Conservation (phyloP, 2,113 vertebrate genomes). For the Sphaerodactylus townsendi region DNA sequence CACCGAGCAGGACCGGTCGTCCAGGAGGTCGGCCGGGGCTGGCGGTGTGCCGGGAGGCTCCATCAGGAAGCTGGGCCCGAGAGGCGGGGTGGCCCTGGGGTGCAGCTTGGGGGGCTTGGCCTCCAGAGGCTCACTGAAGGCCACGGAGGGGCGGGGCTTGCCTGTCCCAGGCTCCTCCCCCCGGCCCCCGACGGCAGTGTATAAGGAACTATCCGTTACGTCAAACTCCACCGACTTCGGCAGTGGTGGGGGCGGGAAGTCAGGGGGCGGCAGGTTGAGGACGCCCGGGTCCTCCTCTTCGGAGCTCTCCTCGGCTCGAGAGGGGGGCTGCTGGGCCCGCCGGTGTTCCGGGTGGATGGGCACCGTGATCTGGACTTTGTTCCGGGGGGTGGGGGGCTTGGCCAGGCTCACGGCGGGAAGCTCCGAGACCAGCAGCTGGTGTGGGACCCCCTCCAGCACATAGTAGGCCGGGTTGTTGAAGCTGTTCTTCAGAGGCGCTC, state of each 20-base stretch:
- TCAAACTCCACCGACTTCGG: conserved; percentile 80
- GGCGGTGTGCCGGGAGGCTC: conserved; percentile 46
- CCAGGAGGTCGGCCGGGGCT: conserved; percentile 53
- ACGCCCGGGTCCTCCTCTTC: conserved; percentile 84
- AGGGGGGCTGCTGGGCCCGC: conserved; percentile 57
- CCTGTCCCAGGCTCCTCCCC: conserved; percentile 39
- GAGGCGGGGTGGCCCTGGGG: conserved; percentile 51
- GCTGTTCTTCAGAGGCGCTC: conserved; percentile 85
- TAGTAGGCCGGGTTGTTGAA: conserved; percentile 98
- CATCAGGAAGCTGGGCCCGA: conserved; percentile 48
- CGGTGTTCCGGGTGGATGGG: conserved; percentile 59
- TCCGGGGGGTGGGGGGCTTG: conserved; percentile 68
- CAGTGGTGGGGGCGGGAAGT: conserved; percentile 87
- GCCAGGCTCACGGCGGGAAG: conserved; percentile 60
- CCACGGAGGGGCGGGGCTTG: conserved; percentile 59
- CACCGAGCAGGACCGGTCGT: conserved; percentile 94
- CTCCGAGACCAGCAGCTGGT: conserved; percentile 82
- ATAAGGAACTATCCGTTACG: conserved; percentile 68
- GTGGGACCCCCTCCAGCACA: conserved; percentile 93
- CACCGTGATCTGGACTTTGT: conserved; percentile 76
- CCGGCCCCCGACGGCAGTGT: neutral
- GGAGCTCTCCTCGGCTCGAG: conserved; percentile 81
- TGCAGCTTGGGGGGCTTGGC: conserved; percentile 68
- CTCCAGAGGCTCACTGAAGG: conserved; percentile 65
- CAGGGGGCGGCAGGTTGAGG: conserved; percentile 83